Base-by-base conservation (phyloP, 2,797 vertebrate species). In the Bryconaethiops microstoma region DNA sequence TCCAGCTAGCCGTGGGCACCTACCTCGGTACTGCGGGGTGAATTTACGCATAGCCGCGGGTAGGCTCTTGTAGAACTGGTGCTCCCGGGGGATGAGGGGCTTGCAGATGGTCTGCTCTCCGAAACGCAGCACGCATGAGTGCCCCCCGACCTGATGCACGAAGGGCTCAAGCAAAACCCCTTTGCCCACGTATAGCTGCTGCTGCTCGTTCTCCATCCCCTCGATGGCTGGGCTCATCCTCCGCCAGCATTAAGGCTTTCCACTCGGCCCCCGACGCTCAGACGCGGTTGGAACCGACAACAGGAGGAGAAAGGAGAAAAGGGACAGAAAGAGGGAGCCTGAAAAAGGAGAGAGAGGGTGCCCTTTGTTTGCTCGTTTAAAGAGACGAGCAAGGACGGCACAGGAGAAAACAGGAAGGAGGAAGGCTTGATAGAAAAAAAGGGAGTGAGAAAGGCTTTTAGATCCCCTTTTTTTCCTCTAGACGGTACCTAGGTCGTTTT, bases 161-260 rank as follows among this genome's bases (percentile, higher is more conserved):
- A 99, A 99, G 84, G 98, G 98, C 84, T 99, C 96, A 92, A 99
- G 96, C 91, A 98, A 95, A 84, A 99, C 94, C 86, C 98, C 98
- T 93, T 97, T 98, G 2, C 89, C 91, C 85, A 93, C 86, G 87
- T 90, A 94, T 75, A 91, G 65, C 81, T 95, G 94, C 65, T 68
- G 65, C 87, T 91, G 94, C 92, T 99, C 97, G 91, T 95, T 94
- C 94, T 99, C 97, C 97, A 99, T 98, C 84, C 96, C 96, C 95
- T 98, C 97, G 88, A 99, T 97, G 86, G 98, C 97, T 92, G 98
- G 98, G 96, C 97, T 98, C 98, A 99, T 99, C 95, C 95, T 99
- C 96, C 92, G 95, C 94, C 95, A 91, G 91, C 96, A 97, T 97
- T 94, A 96, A 82, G 96, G 96, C 91, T 92, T 91, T 90, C 86